Evolutionary conservation across 2,113 vertebrate genomes (phyloP), one percentile per base, ranked within the genome.

Genomic region (Tetraodon nigroviridis): DNA sequence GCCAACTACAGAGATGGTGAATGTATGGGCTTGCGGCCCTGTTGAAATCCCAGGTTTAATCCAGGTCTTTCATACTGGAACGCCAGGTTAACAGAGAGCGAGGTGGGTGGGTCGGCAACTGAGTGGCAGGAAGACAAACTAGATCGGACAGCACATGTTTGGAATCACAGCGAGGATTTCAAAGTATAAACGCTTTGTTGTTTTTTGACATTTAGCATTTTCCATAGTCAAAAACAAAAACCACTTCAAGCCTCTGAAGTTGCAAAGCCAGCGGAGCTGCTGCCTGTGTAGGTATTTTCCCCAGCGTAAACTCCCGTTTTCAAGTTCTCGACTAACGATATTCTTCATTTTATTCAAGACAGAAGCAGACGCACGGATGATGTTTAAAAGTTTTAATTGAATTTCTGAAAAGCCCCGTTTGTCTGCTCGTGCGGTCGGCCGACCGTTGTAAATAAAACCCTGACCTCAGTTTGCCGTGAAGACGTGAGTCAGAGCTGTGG

Each of bases 1-100:
- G 61, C 72, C 11, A 19, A 75, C 73, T 52, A 48, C 61, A 48
- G 68, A 57, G 65, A 73, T 51, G 70, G 41, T 63, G 65, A 73
- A 61, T 82, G 42, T 71, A 75, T 67, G 56, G 70, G 68, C 67
- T 61, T 69, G 51, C 3, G 11, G 69, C 61, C 71, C 0, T 15
- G 57, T 65, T 79, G 66, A 84, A 84, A 86, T 87, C 86, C 70
- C 79, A 78, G 78, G 78, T 84, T 37, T 92, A 90, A 92, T 91
- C 90, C 85, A 19, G 69, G 66, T 74, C 70, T 83, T 86, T 90
- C 75, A 76, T 74, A 64, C 55, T 16, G 76, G 50, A 73, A 51
- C 67, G 77, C 65, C 65, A 51, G 37, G 73, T 71, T 75, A 84
- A 63, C 76, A 74, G 65, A 75, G 54, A 71, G 48, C 69, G 57